Percentiles rank a stretch among this genome's conserved stretches.
Evolutionary conservation across 2,113 vertebrate species (phyloP).

Genomic region (Elephas maximus): DNA sequence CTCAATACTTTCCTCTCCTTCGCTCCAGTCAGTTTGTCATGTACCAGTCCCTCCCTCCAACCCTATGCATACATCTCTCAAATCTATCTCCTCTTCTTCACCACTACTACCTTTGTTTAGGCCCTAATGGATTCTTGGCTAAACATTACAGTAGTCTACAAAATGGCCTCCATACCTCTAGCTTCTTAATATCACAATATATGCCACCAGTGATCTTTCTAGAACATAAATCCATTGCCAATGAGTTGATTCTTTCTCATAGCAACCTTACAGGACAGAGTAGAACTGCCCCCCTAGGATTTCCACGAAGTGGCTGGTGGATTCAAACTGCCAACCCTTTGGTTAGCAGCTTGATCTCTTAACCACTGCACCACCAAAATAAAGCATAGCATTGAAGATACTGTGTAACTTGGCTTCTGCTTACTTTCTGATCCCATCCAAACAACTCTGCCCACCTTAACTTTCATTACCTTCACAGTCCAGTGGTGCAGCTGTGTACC

Average conservation of each 20-base stretch:
- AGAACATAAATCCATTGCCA: not conserved
- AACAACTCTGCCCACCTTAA: not conserved
- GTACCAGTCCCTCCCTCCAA: too few species aligned
- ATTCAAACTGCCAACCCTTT: too few species aligned
- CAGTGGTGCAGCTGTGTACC: not conserved
- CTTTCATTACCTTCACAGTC: not conserved
- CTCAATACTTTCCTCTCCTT: not conserved
- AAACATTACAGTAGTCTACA: not conserved
- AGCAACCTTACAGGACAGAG: too few species aligned
- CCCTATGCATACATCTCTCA: not conserved
- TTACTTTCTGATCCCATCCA: not conserved
- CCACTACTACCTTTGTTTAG: not conserved
- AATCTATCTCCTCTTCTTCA: not conserved
- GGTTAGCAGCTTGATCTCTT: too few species aligned
- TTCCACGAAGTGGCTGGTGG: too few species aligned
- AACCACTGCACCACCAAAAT: not conserved
- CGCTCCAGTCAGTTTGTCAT: too few species aligned
- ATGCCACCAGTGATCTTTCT: not conserved
- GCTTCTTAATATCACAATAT: not conserved
- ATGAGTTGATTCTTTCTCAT: too few species aligned
- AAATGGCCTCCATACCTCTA: not conserved
- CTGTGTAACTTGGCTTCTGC: not conserved
- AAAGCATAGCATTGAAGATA: not conserved
- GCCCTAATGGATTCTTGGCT: not conserved
- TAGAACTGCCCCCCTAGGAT: too few species aligned